Conservation (phyloP, 2,113 vertebrate genomes). For the Melanerpes aurifrons region DNA sequence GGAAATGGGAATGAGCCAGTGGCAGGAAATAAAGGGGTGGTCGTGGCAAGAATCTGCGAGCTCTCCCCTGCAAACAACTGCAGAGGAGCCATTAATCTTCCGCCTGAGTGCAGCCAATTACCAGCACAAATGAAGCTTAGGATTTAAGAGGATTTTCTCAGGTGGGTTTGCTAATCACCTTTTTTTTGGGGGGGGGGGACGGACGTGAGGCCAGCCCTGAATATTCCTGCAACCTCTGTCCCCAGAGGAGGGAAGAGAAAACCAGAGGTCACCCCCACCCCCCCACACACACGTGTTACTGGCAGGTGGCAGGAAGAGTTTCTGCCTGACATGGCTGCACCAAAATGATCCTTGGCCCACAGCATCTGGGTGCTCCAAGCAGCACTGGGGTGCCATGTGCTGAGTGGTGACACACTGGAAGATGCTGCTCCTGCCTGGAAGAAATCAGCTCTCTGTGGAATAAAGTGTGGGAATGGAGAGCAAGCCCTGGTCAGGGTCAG, state of each 20-base stretch:
- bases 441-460: neutral
- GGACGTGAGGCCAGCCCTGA: neutral
- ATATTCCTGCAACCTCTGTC: neutral
- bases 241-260: neutral
- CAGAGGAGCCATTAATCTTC: neutral
- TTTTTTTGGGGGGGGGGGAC: neutral
- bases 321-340: rapidly evolving
- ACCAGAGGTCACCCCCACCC: neutral
- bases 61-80: neutral
- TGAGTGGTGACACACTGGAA: neutral
- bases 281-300: neutral
- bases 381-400: rapidly evolving
- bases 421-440: neutral
- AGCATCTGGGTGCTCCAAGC: neutral
- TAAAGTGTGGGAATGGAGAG: neutral
- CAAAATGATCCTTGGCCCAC: neutral
- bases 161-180: neutral
- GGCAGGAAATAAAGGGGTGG: neutral
- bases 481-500: rapidly evolving
- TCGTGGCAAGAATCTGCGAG: neutral
- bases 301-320: neutral
- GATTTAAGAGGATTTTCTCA: slow-evolving; percentile 39
- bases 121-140: neutral
- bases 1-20: neutral
- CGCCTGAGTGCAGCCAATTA: neutral